Conservation (phyloP, 2,888 invertebrate genomes). For the Caenorhabditis sinica region DNA sequence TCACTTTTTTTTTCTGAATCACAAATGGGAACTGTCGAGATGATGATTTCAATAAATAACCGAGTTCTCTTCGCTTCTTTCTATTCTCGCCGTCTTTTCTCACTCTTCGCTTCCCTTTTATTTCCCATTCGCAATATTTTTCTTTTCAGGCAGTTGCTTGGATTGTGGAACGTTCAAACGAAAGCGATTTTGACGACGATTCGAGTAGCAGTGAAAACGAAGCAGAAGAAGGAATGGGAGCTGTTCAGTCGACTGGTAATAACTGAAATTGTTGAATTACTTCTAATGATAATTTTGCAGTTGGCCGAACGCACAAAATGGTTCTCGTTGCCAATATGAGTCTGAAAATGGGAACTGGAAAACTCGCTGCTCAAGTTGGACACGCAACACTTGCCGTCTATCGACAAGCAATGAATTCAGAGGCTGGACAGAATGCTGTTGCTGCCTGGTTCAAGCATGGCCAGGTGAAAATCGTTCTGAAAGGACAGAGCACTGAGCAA, state of each 20-base stretch:
- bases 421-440: slow-evolving; percentile 66
- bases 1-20: neutral
- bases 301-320: slow-evolving; percentile 86
- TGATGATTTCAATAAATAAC: neutral
- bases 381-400: slow-evolving; percentile 87
- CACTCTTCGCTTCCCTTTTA: neutral
- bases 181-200: slow-evolving; percentile 73
- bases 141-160: slow-evolving; percentile 72
- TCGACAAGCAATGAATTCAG: slow-evolving; percentile 80
- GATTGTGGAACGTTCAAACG: slow-evolving; percentile 78
- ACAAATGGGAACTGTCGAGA: neutral
- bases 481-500: slow-evolving; percentile 85
- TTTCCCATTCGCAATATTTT: slow-evolving; percentile 16
- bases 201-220: slow-evolving; percentile 69
- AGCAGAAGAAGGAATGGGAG: slow-evolving; percentile 70
- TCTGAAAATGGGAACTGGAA: slow-evolving; percentile 87
- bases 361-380: slow-evolving; percentile 87
- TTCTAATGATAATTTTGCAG: slow-evolving; percentile 39
- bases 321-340: slow-evolving; percentile 87
- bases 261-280: neutral
- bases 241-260: slow-evolving; percentile 37
- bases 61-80: neutral
- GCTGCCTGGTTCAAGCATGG: slow-evolving; percentile 68
- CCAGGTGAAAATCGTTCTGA: slow-evolving; percentile 80
- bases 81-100: neutral